Base-by-base conservation (phyloP, 2,113 vertebrate species). In the Regulus satrapa region DNA sequence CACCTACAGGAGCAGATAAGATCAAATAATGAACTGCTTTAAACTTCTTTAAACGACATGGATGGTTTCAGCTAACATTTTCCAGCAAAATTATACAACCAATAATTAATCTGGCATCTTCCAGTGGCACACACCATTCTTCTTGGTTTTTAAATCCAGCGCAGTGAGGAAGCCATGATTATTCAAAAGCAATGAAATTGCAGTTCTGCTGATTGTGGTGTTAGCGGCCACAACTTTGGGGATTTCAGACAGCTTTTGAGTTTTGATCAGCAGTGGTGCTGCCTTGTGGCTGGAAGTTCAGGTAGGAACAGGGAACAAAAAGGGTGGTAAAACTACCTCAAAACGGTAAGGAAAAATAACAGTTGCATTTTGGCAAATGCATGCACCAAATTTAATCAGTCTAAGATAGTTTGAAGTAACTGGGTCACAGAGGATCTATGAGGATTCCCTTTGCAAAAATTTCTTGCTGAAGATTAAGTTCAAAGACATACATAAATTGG, bases 31-130 rank as follows among this genome's bases (percentile, higher is more conserved):
- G 8, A 88, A 63, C 59, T 84, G 23, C 43, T 86, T 94, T 85
- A 83, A 81, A 94, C 64, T 41, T 38, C 40, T 67, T 79, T 59
- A 88, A 86, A 68, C 66, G 2, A 19, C 51, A 64, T 34, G 43
- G 45, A 54, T 94, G 40, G 51, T 94, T 97, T 94, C 78, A 90
- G 64, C 40, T 91, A 88, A 93, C 18, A 49, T 68, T 81, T 85
- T 91, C 64, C 75, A 83, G 38, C 34, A 80, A 89, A 93, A 88
- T 71, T 82, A 62, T 32, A 26, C 7, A 88, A 73, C 32, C 2
- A 2, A 2, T 1, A 5, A 63, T 94, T 82, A 86, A 88, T 17
- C 32, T 78, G 59, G 28, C 41, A 72, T 78, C 64, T 86, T 81
- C 41, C 31, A 85, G 31, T 15, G 21, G 67, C 8, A 1, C 49